Conservation (phyloP, 2,888 invertebrate genomes). For the Mythimna pallens region DNA sequence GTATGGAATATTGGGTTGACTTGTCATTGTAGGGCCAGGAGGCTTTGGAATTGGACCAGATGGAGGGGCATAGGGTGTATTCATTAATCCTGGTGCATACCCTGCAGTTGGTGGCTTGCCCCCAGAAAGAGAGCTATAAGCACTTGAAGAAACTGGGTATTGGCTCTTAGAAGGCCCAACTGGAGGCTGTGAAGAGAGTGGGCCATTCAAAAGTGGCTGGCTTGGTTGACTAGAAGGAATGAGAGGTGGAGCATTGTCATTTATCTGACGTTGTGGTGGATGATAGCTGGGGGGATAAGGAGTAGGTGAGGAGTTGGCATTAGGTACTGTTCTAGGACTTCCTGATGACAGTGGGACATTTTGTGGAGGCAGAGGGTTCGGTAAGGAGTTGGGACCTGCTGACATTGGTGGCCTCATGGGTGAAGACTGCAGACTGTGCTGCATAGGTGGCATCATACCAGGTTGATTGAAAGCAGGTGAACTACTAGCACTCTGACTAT, state of each 20-base stretch:
- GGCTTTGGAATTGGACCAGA: constrained; percentile 64
- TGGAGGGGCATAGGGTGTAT: constrained; percentile 66
- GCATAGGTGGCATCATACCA: constrained; percentile 75
- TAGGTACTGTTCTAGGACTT: constrained; percentile 72
- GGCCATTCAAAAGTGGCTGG: constrained; percentile 83
- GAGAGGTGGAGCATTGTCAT: constrained; percentile 86
- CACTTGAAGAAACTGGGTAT: constrained; percentile 69
- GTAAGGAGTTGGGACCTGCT: constrained; percentile 57
- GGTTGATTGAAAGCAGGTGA: constrained; percentile 87
- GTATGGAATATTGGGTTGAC: constrained; percentile 75
- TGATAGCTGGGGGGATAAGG: constrained; percentile 75
- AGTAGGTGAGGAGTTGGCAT: constrained; percentile 73
- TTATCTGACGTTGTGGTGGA: constrained; percentile 79
- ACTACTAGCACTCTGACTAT: constrained; percentile 82
- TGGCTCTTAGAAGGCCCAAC: constrained; percentile 51
- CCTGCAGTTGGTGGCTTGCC: constrained; percentile 66
- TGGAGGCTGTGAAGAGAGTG: constrained; percentile 64
- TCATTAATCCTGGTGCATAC: constrained; percentile 67
- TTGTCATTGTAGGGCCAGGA: constrained; percentile 65
- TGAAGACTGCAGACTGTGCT: constrained; percentile 76
- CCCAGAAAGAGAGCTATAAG: constrained; percentile 67
- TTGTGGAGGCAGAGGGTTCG: constrained; percentile 69
- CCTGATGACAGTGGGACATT: constrained; percentile 72
- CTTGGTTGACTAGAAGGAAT: constrained; percentile 85
- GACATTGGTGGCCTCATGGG: constrained; percentile 73